A percentile compares a stretch with the other conserved stretches of the same genome.
phyloP scores from a whole-genome alignment of 1,140 invertebrate genomes.

The Chrysomallon squamiferum region DNA sequence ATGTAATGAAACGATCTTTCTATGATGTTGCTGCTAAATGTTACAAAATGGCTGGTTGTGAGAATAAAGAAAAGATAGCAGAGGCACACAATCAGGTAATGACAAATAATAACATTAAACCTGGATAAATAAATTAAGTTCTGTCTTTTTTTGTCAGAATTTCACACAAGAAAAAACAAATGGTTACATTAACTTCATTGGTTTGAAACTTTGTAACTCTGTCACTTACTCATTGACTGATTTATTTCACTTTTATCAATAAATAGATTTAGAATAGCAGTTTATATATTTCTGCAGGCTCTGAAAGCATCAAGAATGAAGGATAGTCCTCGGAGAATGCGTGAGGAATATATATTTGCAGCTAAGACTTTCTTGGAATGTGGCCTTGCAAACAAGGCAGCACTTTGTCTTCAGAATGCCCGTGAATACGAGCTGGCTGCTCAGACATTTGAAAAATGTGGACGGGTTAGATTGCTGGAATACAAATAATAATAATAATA shows the following conservation, averaged over 20 bases:
- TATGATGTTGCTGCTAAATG: conserved; percentile 56
- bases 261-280: too few relatives aligned
- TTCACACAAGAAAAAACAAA: too few relatives aligned
- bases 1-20: conserved; percentile 47
- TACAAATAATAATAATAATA: too few relatives aligned
- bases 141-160: too few relatives aligned
- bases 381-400: conserved; percentile 35
- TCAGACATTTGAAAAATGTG: conserved; percentile 46
- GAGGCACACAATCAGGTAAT: conserved; percentile 47
- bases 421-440: conserved; percentile 41
- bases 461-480: too few relatives aligned
- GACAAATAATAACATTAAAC: too few relatives aligned
- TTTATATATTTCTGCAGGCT: too few relatives aligned
- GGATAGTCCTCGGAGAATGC: conserved; percentile 38
- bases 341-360: conserved; percentile 45
- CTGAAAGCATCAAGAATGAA: conserved; percentile 38
- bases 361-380: conserved; percentile 46
- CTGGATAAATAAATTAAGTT: too few relatives aligned
- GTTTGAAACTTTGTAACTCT: too few relatives aligned
- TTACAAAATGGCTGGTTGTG: conserved; percentile 33
- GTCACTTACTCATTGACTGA: too few relatives aligned
- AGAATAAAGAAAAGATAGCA: conserved; percentile 39
- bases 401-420: conserved; percentile 49
- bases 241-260: too few relatives aligned
- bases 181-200: too few relatives aligned